These are phyloP conservation scores for Zophobas atratus DNA, from an alignment of 1,140 invertebrate species.

Conservation along the genomic window DNA sequence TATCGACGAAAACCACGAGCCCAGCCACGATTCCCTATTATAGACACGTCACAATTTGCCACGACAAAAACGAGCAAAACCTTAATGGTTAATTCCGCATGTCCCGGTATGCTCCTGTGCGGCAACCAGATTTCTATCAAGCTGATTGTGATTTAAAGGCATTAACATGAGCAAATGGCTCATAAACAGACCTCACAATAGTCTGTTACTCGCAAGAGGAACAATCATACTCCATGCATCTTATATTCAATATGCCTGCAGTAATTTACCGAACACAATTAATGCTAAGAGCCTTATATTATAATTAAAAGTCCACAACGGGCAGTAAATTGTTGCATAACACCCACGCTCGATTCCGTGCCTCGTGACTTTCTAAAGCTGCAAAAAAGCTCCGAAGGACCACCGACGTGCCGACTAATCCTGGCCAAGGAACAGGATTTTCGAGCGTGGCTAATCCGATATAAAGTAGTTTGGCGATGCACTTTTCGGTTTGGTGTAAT, in stretches of 20 bases:
- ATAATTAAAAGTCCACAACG: slow-evolving; percentile 28
- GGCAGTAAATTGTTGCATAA: slow-evolving; percentile 26
- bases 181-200: slow-evolving; percentile 50
- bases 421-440: no score
- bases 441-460: no score
- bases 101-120: slow-evolving; percentile 17
- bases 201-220: slow-evolving; percentile 34
- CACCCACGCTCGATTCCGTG: slow-evolving; percentile 11
- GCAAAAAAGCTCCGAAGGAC: no score
- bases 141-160: slow-evolving; percentile 54
- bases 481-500: no score
- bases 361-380: background rate
- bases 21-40: background rate
- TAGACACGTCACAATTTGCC: slow-evolving; percentile 33
- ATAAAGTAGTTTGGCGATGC: no score
- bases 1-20: background rate
- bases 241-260: slow-evolving; percentile 28
- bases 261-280: slow-evolving; percentile 38
- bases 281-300: slow-evolving; percentile 36
- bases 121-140: slow-evolving; percentile 22
- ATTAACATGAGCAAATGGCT: slow-evolving; percentile 50
- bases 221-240: slow-evolving; percentile 12
- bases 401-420: no score
- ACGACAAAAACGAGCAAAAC: slow-evolving; percentile 22
- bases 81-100: slow-evolving; percentile 16